Percentiles rank a stretch among this genome's conserved stretches.
These are phyloP conservation scores for Leucoptera coffeella DNA, from an alignment of 2,888 invertebrate genomes.

Conservation along the genomic window DNA sequence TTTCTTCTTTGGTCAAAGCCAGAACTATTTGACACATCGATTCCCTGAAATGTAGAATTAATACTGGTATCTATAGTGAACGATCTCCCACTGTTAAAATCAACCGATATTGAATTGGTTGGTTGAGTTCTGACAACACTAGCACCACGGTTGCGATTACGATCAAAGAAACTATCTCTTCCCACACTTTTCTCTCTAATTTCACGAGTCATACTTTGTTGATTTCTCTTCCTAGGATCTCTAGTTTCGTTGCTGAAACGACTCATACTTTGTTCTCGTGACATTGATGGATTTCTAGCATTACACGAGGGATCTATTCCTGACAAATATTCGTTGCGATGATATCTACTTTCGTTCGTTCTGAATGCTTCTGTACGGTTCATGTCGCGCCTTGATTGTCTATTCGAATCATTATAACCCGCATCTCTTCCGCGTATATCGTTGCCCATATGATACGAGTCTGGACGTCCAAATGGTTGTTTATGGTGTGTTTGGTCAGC, in stretches of 20 bases:
- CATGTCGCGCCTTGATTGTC: too few relatives aligned
- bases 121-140: constrained; percentile 11
- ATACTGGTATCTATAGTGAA: constrained; percentile 35
- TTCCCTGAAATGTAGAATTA: constrained; percentile 25
- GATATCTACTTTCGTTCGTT: too few relatives aligned
- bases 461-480: constrained; percentile 11
- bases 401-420: neutral
- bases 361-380: too few relatives aligned
- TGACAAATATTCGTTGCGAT: too few relatives aligned
- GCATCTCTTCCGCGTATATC: neutral
- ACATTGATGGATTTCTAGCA: too few relatives aligned
- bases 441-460: neutral
- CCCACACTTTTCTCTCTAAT: constrained; percentile 15
- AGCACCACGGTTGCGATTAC: constrained; percentile 7
- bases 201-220: constrained; percentile 11
- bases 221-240: too few relatives aligned
- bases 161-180: constrained; percentile 8
- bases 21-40: too few relatives aligned
- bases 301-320: too few relatives aligned
- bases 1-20: too few relatives aligned
- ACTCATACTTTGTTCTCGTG: too few relatives aligned
- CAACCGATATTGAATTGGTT: constrained; percentile 17
- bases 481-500: constrained; percentile 11
- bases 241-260: too few relatives aligned
- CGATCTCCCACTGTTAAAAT: constrained; percentile 17